Evolutionary conservation across 2,113 vertebrate genomes (phyloP).

Genomic region (Chaetorhynchus papuensis): DNA sequence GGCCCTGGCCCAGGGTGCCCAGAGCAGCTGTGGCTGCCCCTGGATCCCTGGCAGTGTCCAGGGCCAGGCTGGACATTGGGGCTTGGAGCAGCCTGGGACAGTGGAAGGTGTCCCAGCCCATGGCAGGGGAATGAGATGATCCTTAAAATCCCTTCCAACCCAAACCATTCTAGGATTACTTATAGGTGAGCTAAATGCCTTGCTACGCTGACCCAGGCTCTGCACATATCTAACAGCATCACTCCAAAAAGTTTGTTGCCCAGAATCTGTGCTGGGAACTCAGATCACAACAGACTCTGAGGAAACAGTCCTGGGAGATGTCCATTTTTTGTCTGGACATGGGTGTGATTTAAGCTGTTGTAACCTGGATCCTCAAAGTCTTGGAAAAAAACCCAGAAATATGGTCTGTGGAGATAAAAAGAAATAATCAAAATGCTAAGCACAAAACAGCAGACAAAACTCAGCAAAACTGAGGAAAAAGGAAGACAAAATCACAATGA

Average conservation of each 20-base stretch:
- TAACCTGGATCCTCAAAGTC: background rate
- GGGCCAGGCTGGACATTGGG: fast-evolving
- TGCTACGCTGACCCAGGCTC: background rate
- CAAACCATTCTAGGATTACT: background rate
- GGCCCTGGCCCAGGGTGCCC: background rate
- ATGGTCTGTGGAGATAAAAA: background rate
- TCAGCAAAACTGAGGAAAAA: background rate
- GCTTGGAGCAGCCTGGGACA: fast-evolving
- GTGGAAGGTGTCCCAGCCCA: background rate
- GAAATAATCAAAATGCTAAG: background rate
- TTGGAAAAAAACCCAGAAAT: background rate
- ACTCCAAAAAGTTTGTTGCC: background rate
- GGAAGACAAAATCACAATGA: background rate
- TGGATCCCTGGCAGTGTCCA: background rate
- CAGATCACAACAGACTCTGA: background rate
- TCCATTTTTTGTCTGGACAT: background rate
- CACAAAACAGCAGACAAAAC: background rate
- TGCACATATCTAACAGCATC: background rate
- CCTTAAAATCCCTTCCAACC: background rate
- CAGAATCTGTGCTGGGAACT: background rate
- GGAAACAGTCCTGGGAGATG: background rate
- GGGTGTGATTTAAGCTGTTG: background rate
- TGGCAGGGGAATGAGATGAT: background rate
- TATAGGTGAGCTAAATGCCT: background rate
- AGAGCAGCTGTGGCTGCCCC: background rate